Evolutionary conservation across 2,888 invertebrate species (phyloP), one percentile per base, ranked within the genome.

Genomic region (Stenodema calcarata): DNA sequence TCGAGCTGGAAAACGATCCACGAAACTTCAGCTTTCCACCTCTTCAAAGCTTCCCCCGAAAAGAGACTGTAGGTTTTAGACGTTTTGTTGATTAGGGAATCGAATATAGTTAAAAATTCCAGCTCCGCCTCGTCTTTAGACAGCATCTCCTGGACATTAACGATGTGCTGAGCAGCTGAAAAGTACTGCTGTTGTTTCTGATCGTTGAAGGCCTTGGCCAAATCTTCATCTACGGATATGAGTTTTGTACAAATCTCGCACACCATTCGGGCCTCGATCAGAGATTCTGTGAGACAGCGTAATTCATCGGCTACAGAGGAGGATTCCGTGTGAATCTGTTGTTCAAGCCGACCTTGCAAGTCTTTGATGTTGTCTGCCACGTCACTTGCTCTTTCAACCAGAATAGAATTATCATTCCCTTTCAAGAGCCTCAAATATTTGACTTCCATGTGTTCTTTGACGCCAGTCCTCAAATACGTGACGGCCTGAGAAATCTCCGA

Each of bases 151-250:
- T 93, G 90, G 73, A 94, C 91, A 78, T 92, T 90, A 87, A 92
- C 91, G 9, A 94, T 91, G 28, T 92, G 92, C 89, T 93, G 92
- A 4, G 94, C 93, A 28, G 93, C 93, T 62, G 92, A 90, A 1
- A 91, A 89, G 88, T 92, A 92, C 16, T 27, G 30, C 14, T 35
- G 28, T 3, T 9, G 16, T 18, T 84, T 47, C 18, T 44, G 73
- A 47, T 44, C 42, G 44, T 27, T 28, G n/a, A 73, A 73, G 23
- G 84, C 84, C 27, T 28, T 23, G 23, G 12, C 16, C 18, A 84
- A 84, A 27, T 84, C 75, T 9, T 44, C 35, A 35, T 84, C 84
- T n/a, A 84, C 73, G 30, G 18, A 44, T 12, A 73, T 42, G 27
- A 84, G 84, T 47, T 42, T 84, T 6, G 4, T 16, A n/a, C 44